Evolutionary conservation across 1,140 invertebrate genomes (phyloP).

Genomic region (Doryteuthis pealeii): DNA sequence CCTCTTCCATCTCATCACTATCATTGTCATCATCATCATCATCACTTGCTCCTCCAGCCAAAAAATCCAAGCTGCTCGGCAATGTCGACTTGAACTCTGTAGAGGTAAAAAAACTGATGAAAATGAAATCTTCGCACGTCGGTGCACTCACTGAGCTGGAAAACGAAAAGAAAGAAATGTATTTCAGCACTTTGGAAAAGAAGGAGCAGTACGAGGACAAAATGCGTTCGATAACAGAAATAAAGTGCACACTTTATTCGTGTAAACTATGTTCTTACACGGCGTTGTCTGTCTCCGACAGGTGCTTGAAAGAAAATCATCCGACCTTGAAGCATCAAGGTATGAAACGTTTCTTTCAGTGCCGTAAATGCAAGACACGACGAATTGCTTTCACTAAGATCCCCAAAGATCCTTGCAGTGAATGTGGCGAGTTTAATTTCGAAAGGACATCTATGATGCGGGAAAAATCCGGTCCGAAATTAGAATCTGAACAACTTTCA

Average conservation of each 20-base stretch:
- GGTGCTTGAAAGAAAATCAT: constrained; percentile 81
- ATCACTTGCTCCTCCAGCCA: constrained; percentile 27
- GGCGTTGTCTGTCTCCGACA: constrained; percentile 78
- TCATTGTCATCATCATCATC: no score
- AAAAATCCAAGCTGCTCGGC: constrained; percentile 52
- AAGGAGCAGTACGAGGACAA: constrained; percentile 92
- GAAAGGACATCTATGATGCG: constrained; percentile 65
- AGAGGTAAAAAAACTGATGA: constrained; percentile 78
- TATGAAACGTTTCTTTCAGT: constrained; percentile 88
- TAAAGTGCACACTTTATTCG: constrained; percentile 82
- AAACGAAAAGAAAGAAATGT: constrained; percentile 76
- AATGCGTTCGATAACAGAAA: constrained; percentile 81
- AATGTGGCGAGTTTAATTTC: constrained; percentile 76
- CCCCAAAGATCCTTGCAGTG: constrained; percentile 74
- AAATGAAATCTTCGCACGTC: constrained; percentile 75
- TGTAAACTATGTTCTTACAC: constrained; percentile 88
- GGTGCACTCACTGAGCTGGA: constrained; percentile 65
- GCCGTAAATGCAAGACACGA: constrained; percentile 80
- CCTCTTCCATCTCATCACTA: no score
- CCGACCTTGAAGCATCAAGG: constrained; percentile 72
- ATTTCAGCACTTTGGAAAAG: constrained; percentile 83
- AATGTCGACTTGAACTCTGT: constrained; percentile 63
- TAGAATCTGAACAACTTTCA: constrained; percentile 56
- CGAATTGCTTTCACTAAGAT: constrained; percentile 76
- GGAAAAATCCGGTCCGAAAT: constrained; percentile 55